Base-by-base conservation (phyloP, 37 sponge, comb jelly and placozoan species). In the Theonella swinhoei region DNA sequence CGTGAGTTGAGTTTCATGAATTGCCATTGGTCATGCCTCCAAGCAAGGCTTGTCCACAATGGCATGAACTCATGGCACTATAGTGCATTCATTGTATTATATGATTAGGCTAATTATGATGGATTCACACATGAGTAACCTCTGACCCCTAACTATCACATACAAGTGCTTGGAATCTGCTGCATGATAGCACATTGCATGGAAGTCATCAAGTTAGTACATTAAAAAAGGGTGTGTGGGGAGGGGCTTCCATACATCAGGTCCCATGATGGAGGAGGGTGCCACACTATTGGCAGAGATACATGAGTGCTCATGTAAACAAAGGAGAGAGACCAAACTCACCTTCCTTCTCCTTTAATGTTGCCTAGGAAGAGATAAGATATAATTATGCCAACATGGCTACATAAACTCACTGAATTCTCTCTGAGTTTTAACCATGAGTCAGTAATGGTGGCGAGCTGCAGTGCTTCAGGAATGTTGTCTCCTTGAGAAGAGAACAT, bases 401-500 rank as follows among this genome's bases (percentile, higher is more conserved):
- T 41, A 30, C 41, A 24, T 42, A 42, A 14, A 9, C 39, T 60
- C 2, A 67, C 62, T 0, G 33, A 3, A 4, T 40, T 1, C 54
- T 47, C 20, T 74, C 19, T 74, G 38, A 88, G 14, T 3, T 31
- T 2, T 19, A 91, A 20, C 88, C 88, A 87, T 32, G 72, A 29
- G 37, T 80, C 68, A 14, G 87, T 25, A 26, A 80, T 31, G 23
- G 30, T 32, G 14, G 77, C 84, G 28, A 91, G 43, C 60, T 28
- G 68, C 37, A 83, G 26, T 17, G 88, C 88, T 79, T 91, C 92
- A 0, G 24, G 61, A 14, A 77, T 79, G 65, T 91, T 91, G 76
- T 91, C 84, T 3, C 92, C 92, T 74, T 91, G 92, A 25, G 66
- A 79, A 66, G 84, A 84, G 76, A 81, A 87, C 33, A 63, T 71